Evolutionary conservation across 2,797 vertebrate species (phyloP).

Genomic region (Fratercula arctica): DNA sequence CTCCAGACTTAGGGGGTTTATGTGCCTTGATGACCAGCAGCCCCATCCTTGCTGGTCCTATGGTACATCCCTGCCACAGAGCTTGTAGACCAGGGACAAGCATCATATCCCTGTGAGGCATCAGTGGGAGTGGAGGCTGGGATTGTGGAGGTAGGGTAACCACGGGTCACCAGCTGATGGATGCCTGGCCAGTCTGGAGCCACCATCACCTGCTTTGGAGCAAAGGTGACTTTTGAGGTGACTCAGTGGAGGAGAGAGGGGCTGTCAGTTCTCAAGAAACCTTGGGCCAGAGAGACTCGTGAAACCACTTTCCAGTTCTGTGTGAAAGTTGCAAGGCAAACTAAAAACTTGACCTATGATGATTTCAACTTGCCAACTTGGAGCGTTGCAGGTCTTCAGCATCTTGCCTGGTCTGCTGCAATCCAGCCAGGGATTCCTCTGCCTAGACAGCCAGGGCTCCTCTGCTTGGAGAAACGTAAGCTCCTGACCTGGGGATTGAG

Average conservation of each 20-base stretch:
- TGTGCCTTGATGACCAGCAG: not conserved
- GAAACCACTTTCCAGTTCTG: not conserved
- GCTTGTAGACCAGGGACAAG: not conserved
- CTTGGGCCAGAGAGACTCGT: not conserved
- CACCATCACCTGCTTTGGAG: not conserved
- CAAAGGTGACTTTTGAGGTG: not conserved
- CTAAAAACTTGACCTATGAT: not conserved
- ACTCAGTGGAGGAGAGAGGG: not conserved
- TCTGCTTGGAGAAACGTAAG: not conserved
- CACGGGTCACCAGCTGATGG: not conserved
- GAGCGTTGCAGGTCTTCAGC: not conserved
- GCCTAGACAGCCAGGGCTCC: not conserved
- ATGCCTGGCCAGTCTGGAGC: not conserved
- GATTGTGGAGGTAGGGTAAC: not conserved
- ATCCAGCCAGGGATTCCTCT: not conserved
- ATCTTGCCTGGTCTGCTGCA: not conserved
- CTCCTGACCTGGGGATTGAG: not conserved
- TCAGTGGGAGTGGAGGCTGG: fast-evolving
- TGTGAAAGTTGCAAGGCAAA: not conserved
- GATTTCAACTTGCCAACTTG: not conserved
- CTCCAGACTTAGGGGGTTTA: not conserved
- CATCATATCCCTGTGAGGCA: not conserved
- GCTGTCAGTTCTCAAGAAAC: not conserved
- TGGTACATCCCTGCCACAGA: not conserved
- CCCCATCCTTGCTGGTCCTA: not conserved